Percentiles rank a stretch among this genome's conserved stretches.
These are phyloP conservation scores for Brachionus asplanchnoidis DNA, from an alignment of 1,140 invertebrate genomes.

Conservation along the genomic window DNA sequence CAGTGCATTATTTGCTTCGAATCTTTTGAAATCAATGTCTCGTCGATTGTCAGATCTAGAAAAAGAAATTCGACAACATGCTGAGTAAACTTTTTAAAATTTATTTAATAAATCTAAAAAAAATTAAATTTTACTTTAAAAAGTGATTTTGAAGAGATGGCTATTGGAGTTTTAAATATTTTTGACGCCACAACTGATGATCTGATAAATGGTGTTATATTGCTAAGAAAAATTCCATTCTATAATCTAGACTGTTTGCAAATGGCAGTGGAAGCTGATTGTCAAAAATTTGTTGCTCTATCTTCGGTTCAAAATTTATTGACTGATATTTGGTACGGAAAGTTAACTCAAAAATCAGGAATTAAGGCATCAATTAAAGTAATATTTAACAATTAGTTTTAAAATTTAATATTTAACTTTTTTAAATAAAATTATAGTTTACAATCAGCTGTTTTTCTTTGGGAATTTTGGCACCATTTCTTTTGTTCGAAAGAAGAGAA, in stretches of 20 bases:
- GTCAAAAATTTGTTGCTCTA: conserved; percentile 34
- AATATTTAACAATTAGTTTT: not conserved
- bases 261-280: conserved; percentile 39
- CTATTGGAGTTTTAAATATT: conserved; percentile 49
- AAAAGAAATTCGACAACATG: conserved; percentile 44
- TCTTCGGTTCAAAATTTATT: conserved; percentile 36
- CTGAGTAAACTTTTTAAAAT: conserved; percentile 42
- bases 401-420: no score
- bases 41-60: conserved; percentile 47
- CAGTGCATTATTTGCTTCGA: conserved; percentile 48
- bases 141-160: conserved; percentile 52
- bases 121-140: not conserved
- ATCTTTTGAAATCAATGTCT: conserved; percentile 48
- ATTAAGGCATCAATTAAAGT: conserved; percentile 34
- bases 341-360: conserved; percentile 30
- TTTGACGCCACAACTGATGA: conserved; percentile 37
- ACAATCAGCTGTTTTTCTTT: conserved; percentile 17
- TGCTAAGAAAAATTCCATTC: conserved; percentile 38
- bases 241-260: conserved; percentile 31
- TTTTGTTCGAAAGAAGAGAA: conserved; percentile 20
- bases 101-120: conserved; percentile 24
- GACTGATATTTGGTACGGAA: conserved; percentile 41
- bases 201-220: conserved; percentile 38
- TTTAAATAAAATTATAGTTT: not conserved
- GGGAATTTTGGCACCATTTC: conserved; percentile 34